Conservation (phyloP, 2,888 invertebrate genomes). For the Perizoma affinitatum region DNA sequence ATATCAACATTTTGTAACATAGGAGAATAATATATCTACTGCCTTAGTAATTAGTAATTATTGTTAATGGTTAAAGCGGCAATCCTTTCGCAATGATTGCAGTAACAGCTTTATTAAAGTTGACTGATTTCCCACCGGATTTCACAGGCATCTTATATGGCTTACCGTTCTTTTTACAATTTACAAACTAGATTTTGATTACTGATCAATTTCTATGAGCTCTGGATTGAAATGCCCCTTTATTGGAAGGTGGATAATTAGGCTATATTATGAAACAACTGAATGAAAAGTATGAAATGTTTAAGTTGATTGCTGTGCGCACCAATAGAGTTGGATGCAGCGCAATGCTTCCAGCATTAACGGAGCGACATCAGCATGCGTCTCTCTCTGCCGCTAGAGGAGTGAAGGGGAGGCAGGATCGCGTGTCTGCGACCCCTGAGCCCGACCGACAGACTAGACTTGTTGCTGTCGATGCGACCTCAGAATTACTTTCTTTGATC, state of each 20-base stretch:
- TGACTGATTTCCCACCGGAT: constrained; percentile 18
- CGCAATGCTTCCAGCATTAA: constrained; percentile 13
- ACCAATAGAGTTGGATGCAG: neutral
- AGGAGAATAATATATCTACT: too few relatives aligned
- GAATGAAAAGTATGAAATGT: too few relatives aligned
- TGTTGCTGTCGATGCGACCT: constrained; percentile 16
- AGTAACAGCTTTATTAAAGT: constrained; percentile 13
- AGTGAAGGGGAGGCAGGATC: constrained; percentile 9
- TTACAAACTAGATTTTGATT: too few relatives aligned
- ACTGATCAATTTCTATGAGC: too few relatives aligned
- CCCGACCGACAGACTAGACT: constrained; percentile 8
- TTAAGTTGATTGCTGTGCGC: too few relatives aligned
- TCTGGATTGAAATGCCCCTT: too few relatives aligned
- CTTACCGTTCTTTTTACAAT: too few relatives aligned
- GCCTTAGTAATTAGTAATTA: neutral
- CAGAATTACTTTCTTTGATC: constrained; percentile 14
- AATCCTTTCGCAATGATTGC: constrained; percentile 10
- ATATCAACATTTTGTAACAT: too few relatives aligned
- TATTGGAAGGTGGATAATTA: too few relatives aligned
- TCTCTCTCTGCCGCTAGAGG: constrained; percentile 7
- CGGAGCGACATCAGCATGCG: constrained; percentile 5
- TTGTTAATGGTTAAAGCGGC: constrained; percentile 3
- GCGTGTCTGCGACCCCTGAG: constrained; percentile 19
- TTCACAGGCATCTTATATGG: neutral
- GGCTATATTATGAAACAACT: too few relatives aligned